These are phyloP conservation scores for Sula dactylatra DNA, from an alignment of 2,113 vertebrate genomes.

Conservation along the genomic window DNA sequence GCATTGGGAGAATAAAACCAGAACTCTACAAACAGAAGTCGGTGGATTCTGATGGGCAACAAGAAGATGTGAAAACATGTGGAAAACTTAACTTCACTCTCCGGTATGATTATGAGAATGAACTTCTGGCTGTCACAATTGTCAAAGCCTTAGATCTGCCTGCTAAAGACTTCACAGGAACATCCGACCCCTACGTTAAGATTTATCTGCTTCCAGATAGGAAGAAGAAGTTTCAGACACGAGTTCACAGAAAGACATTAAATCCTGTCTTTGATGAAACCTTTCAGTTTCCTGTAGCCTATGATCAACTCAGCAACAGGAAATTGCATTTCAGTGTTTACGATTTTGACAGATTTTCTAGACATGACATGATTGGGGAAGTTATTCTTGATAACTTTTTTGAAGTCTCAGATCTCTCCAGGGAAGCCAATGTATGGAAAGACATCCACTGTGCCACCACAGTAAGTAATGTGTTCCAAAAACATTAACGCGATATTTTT, in stretches of 20 bases:
- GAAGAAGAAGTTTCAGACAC: conserved; percentile 97
- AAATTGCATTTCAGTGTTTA: conserved; percentile 97
- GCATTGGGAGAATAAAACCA: conserved; percentile 95
- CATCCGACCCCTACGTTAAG: conserved; percentile 96
- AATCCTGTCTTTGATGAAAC: conserved; percentile 93
- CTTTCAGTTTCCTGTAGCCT: conserved; percentile 91
- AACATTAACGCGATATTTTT: neutral
- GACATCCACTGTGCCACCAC: conserved; percentile 93
- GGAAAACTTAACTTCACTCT: conserved; percentile 94
- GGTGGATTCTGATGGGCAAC: conserved; percentile 89
- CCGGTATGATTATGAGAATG: conserved; percentile 92
- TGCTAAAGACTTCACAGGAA: conserved; percentile 94
- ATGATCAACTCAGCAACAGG: conserved; percentile 91
- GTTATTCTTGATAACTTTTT: conserved; percentile 98
- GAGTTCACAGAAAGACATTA: conserved; percentile 95
- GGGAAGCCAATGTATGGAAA: conserved; percentile 95
- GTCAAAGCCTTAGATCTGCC: conserved; percentile 94
- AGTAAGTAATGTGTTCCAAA: conserved; percentile 82
- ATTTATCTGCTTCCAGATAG: conserved; percentile 96
- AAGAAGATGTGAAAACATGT: conserved; percentile 87
- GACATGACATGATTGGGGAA: conserved; percentile 98
- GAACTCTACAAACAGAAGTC: conserved; percentile 98
- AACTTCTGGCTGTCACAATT: conserved; percentile 89
- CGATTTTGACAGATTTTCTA: conserved; percentile 98
- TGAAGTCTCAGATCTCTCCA: conserved; percentile 95